Base-by-base conservation (phyloP, 1,140 invertebrate species). In the Diplogasteroides magnus region DNA sequence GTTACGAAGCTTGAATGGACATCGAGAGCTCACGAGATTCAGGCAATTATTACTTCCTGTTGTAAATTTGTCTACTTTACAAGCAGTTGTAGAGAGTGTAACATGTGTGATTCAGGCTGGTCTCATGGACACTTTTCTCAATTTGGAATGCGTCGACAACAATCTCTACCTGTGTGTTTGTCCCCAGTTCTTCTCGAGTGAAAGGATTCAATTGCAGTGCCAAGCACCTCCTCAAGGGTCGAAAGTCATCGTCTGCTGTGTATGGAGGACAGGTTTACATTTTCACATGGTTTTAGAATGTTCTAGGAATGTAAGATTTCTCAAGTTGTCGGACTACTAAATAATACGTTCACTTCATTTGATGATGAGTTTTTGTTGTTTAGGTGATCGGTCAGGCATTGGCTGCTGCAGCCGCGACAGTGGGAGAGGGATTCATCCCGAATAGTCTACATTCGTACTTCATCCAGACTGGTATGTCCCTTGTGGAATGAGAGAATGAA, bases 201-300 rank as follows among this genome's bases (percentile, higher is more conserved):
- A 48, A 11, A 48, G 37, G 6, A 19, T 48, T 48, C 37, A 6
- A 48, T 31, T 68, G 27, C 62, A 68, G 67, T 25, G 67, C 55
- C 15, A 56, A 32, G 15, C 67, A 68, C 27, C 64, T 68, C 11
- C 29, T 68, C 2, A 63, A 63, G 31, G 67, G 67, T 14, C 59
- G 67, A 19, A 68, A 68, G 62, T 65, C 59, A 29, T 59, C 37
- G 15, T 48, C 67, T 31, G 78, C 76, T 64, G 77, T 83, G 19
- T 84, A 76, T 75, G 83, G 83, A 32, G 83, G 83, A 31, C 83
- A 84, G 64, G 77, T 84, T 11, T 6, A 48, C 6, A 48, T 48
- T 6, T 0, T n/a, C n/a, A n/a, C 6, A 48, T 48, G 6, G 6
- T 48, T 11, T 48, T n/a, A n/a, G n/a, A n/a, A n/a, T n/a, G 37